A percentile compares a stretch with the other conserved stretches of the same genome.
phyloP scores from a whole-genome alignment of 2,113 vertebrate genomes.

The Lophochroa leadbeateri region DNA sequence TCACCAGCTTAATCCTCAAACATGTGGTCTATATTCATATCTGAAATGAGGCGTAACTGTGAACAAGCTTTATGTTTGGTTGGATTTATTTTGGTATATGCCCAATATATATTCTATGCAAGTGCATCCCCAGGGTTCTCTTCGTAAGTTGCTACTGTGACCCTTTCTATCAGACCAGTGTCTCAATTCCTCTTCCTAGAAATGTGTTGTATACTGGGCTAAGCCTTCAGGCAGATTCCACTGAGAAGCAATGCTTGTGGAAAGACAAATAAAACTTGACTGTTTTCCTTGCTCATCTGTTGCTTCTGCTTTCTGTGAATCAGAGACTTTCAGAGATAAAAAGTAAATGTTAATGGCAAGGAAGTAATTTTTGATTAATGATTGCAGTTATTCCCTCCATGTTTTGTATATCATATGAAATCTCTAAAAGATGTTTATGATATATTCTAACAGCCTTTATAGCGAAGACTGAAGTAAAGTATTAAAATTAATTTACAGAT shows the following conservation, averaged over 20 bases:
- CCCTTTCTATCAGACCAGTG: background rate
- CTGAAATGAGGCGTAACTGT: constrained; percentile 57
- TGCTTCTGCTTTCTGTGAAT: background rate
- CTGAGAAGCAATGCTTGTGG: background rate
- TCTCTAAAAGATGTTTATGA: background rate
- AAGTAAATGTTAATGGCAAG: background rate
- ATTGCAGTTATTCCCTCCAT: background rate
- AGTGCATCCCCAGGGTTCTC: constrained; percentile 1
- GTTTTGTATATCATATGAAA: background rate
- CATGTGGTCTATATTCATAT: constrained; percentile 58
- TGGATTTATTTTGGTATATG: constrained; percentile 52
- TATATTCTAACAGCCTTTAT: background rate
- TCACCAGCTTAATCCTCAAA: constrained; percentile 46
- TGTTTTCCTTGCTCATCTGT: background rate
- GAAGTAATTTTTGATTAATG: background rate
- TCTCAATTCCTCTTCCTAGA: background rate
- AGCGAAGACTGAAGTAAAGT: background rate
- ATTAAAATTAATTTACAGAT: background rate
- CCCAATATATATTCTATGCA: background rate
- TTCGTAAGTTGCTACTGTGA: background rate
- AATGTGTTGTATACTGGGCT: background rate
- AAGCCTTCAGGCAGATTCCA: background rate
- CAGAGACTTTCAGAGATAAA: background rate
- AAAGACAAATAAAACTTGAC: background rate
- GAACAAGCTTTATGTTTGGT: constrained; percentile 58